phyloP scores from a whole-genome alignment of 2,797 vertebrate genomes.

The Leuciscus waleckii region DNA sequence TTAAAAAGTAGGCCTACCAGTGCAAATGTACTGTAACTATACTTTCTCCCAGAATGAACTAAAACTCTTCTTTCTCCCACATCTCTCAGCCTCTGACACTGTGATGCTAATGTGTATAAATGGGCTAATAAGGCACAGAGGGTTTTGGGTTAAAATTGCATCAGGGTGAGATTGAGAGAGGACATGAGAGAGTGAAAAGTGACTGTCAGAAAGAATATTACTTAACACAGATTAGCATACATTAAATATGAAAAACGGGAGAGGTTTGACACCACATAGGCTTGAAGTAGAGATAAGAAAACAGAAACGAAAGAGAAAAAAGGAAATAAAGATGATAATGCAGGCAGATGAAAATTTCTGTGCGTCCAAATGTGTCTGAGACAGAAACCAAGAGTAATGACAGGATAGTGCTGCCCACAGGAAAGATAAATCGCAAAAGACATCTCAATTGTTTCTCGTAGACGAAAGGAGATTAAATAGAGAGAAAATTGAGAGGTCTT shows the following conservation, averaged over 20 bases:
- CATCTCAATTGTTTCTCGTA: constrained; percentile 2
- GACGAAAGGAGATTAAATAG: neutral
- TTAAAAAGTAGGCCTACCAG: neutral
- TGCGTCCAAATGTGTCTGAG: constrained; percentile 7
- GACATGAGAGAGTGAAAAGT: constrained; percentile 46
- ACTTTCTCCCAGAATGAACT: constrained; percentile 9
- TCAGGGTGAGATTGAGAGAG: constrained; percentile 39
- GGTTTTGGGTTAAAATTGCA: constrained; percentile 28
- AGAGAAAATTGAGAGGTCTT: neutral
- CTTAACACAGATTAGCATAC: constrained; percentile 51
- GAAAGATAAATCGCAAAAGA: constrained; percentile 16
- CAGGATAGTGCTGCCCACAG: constrained; percentile 14
- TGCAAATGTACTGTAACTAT: neutral
- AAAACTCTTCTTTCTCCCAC: constrained; percentile 26
- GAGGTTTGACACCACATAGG: constrained; percentile 40
- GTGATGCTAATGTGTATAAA: constrained; percentile 55
- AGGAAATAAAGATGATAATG: constrained; percentile 9
- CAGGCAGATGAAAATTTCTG: constrained; percentile 8
- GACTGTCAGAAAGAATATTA: constrained; percentile 48
- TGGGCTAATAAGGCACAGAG: constrained; percentile 44
- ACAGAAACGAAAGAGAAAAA: neutral
- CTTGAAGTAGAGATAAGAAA: constrained; percentile 36
- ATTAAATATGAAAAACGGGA: constrained; percentile 42
- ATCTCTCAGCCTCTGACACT: constrained; percentile 23
- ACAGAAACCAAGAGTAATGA: constrained; percentile 15